Conservation (phyloP, 2,888 invertebrate genomes). For the Acrobasis consociella region DNA sequence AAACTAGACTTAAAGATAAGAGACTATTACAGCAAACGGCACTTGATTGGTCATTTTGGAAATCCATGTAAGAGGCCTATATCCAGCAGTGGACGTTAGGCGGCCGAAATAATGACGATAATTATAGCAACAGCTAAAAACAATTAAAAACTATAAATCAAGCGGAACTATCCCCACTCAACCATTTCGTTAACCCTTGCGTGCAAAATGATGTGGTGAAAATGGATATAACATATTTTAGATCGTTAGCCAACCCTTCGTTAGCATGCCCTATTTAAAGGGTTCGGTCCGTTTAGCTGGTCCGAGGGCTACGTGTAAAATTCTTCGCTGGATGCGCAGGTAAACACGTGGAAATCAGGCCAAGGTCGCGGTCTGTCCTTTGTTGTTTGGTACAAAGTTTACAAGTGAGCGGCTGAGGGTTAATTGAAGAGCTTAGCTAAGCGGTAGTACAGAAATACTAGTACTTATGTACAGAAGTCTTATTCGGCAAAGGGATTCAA, state of each 20-base stretch:
- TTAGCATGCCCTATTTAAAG: slow-evolving; percentile 22
- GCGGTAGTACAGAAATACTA: too few relatives aligned
- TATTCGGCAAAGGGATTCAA: too few relatives aligned
- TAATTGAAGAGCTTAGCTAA: too few relatives aligned
- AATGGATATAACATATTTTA: not conserved
- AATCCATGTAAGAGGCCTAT: too few relatives aligned
- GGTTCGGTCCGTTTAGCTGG: slow-evolving; percentile 7
- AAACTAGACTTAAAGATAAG: too few relatives aligned
- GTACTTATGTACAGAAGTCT: too few relatives aligned
- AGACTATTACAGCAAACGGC: too few relatives aligned
- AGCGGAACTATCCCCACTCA: not conserved
- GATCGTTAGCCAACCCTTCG: slow-evolving; percentile 28
- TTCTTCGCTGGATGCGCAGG: slow-evolving; percentile 43
- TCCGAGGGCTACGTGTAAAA: slow-evolving; percentile 30
- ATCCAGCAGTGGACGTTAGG: too few relatives aligned
- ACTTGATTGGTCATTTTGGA: too few relatives aligned
- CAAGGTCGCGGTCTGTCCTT: slow-evolving; percentile 44
- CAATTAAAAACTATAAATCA: slow-evolving; percentile 1
- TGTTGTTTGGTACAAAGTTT: slow-evolving; percentile 34
- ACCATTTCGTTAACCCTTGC: not conserved
- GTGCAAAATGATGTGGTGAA: slow-evolving; percentile 3
- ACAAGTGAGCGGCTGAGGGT: not conserved
- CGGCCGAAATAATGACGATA: too few relatives aligned
- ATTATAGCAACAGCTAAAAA: not conserved
- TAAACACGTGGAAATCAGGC: slow-evolving; percentile 46